These are phyloP conservation scores for Trichogramma pretiosum DNA, from an alignment of 1,140 invertebrate species.

Conservation along the genomic window DNA sequence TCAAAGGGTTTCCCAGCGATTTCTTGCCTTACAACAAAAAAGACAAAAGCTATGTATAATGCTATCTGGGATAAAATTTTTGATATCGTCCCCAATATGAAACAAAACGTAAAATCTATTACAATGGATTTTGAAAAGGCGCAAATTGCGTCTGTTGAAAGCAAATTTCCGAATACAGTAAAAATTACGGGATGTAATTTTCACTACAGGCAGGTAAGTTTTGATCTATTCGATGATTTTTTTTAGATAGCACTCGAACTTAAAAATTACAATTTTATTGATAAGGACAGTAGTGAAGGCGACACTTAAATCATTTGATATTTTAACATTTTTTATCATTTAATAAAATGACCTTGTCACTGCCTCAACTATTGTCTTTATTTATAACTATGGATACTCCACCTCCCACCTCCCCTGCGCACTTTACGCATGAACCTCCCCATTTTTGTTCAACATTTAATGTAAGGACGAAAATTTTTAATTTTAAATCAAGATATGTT, in stretches of 20 bases:
- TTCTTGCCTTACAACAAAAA: not conserved
- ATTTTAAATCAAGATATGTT: no score
- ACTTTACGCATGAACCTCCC: no score
- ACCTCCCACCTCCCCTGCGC: no score
- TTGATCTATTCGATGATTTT: no score
- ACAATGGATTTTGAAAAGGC: not conserved
- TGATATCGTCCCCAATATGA: not conserved
- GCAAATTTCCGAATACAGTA: constrained; percentile 1
- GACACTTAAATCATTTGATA: no score
- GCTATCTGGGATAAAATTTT: not conserved
- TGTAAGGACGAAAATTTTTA: no score
- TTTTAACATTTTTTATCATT: not conserved
- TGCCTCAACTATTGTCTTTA: no score
- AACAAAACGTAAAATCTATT: not conserved
- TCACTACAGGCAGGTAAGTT: not conserved
- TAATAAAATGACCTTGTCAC: not conserved
- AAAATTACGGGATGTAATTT: constrained; percentile 2
- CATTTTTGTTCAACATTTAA: no score
- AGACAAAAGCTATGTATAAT: not conserved
- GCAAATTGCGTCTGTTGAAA: not conserved
- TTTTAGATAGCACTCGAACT: no score
- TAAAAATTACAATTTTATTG: no score
- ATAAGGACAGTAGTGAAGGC: no score
- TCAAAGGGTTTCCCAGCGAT: not conserved
- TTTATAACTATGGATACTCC: no score